Percentiles rank a stretch among this genome's conserved stretches.
These are phyloP conservation scores for Ia io DNA, from an alignment of 2,113 vertebrate species.

Conservation along the genomic window DNA sequence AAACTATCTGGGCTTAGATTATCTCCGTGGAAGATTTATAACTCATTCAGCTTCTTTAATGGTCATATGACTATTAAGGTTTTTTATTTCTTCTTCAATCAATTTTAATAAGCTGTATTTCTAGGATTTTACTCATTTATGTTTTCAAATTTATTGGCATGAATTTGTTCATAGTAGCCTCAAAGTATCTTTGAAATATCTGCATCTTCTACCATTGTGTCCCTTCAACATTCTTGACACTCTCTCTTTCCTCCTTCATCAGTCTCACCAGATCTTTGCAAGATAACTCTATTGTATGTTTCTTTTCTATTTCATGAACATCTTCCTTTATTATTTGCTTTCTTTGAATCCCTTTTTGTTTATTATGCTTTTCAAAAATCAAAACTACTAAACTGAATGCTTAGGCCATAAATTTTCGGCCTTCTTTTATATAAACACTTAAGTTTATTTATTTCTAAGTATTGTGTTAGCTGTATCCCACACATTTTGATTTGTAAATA, in stretches of 20 bases:
- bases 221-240: background rate
- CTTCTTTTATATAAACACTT: background rate
- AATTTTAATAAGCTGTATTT: background rate
- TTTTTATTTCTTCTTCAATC: constrained; percentile 14
- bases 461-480: background rate
- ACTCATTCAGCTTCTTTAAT: background rate
- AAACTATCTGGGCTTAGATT: background rate
- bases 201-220: background rate
- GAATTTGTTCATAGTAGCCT: background rate
- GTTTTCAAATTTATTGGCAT: constrained; percentile 15
- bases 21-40: background rate
- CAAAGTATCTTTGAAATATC: background rate
- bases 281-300: background rate
- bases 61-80: background rate
- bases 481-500: background rate
- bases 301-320: background rate
- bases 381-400: background rate
- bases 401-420: background rate
- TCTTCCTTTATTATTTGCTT: background rate
- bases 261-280: background rate
- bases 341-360: background rate
- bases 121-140: background rate
- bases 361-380: background rate
- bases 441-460: background rate
- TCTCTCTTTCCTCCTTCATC: background rate